These are phyloP conservation scores for Meloidogyne floridensis DNA, from an alignment of 1,140 invertebrate genomes.

Conservation along the genomic window DNA sequence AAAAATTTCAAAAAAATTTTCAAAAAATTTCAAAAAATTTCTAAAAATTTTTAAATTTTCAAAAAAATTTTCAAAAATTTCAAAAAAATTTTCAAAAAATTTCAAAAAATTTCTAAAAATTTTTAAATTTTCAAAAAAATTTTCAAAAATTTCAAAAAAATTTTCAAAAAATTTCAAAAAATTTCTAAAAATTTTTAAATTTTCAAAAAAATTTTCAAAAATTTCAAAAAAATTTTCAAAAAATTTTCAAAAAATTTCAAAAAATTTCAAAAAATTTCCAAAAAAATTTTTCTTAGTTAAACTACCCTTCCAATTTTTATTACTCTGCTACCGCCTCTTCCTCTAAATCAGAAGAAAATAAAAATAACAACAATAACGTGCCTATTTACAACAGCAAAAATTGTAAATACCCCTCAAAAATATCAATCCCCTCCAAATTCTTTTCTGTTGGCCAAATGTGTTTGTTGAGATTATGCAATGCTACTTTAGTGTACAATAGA, in stretches of 20 bases:
- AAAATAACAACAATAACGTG: background rate
- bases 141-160: too few relatives aligned
- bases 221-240: background rate
- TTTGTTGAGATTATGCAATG: constrained; percentile 35
- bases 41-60: too few relatives aligned
- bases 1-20: too few relatives aligned
- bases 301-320: background rate
- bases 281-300: background rate
- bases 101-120: too few relatives aligned
- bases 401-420: constrained; percentile 22
- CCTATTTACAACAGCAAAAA: constrained; percentile 7
- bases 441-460: constrained; percentile 27
- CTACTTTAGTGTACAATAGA: constrained; percentile 33
- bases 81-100: too few relatives aligned
- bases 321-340: background rate
- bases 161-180: too few relatives aligned
- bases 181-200: too few relatives aligned
- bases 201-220: too few relatives aligned
- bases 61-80: too few relatives aligned
- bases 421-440: constrained; percentile 15
- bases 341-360: background rate
- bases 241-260: background rate
- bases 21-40: too few relatives aligned
- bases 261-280: background rate
- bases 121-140: too few relatives aligned